phyloP scores from a whole-genome alignment of 1,140 invertebrate genomes.

The Rhopalosiphum padi region DNA sequence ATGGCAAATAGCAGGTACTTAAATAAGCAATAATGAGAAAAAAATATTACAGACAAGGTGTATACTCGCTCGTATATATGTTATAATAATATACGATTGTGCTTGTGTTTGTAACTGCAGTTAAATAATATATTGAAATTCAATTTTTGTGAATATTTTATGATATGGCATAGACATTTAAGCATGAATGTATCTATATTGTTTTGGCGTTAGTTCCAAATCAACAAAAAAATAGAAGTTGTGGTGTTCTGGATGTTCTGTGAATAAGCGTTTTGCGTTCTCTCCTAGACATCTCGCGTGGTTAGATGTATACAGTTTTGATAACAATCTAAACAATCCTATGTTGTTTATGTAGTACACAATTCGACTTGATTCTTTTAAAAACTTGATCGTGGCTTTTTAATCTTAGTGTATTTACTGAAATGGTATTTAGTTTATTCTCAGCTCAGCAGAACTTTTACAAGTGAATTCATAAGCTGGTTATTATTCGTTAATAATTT shows the following conservation, averaged over 20 bases:
- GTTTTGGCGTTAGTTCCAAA: no score
- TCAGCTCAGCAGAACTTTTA: background rate
- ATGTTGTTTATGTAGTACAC: no score
- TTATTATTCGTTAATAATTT: background rate
- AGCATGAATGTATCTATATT: no score
- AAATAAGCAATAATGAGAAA: background rate
- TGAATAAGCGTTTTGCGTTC: no score
- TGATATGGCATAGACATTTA: background rate
- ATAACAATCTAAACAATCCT: background rate
- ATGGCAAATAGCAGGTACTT: background rate
- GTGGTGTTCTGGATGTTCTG: no score
- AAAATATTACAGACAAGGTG: background rate
- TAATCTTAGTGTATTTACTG: background rate
- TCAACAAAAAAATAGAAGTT: no score
- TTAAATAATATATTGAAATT: conserved; percentile 2
- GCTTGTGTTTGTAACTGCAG: background rate
- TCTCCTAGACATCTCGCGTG: background rate
- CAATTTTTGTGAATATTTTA: background rate
- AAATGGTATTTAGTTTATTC: background rate
- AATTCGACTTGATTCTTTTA: no score
- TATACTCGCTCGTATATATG: background rate
- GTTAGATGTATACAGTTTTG: background rate
- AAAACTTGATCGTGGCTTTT: no score
- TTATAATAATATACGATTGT: background rate
- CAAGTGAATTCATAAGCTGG: background rate